phyloP scores from a whole-genome alignment of 2,888 invertebrate species.

The Plemyria rubiginata region DNA sequence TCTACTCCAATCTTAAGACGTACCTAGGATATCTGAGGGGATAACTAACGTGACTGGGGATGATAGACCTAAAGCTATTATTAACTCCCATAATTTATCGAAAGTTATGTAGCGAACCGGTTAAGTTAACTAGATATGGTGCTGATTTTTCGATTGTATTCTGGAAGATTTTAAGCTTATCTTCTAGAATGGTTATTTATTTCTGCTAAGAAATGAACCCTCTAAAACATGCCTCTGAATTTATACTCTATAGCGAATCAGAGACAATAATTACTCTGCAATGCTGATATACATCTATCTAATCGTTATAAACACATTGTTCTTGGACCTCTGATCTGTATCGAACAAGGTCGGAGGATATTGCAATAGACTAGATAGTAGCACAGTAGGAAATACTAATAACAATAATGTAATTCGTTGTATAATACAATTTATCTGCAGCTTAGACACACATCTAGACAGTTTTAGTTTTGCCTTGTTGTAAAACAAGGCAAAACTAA shows the following conservation, averaged over 20 bases:
- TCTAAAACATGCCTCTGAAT: background rate
- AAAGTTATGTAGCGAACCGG: no score
- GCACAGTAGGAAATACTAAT: constrained; percentile 10
- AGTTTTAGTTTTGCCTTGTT: no score
- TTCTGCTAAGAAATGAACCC: background rate
- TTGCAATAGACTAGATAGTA: constrained; percentile 15
- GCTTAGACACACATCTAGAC: background rate
- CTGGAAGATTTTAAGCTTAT: no score
- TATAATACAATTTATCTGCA: background rate
- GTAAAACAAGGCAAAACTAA: no score
- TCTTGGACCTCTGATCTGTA: constrained; percentile 33
- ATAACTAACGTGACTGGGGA: no score
- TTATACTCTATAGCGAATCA: constrained; percentile 23
- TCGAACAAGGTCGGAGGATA: constrained; percentile 32
- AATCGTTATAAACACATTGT: constrained; percentile 36
- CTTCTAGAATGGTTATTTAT: no score
- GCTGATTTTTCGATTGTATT: no score
- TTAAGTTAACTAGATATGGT: no score
- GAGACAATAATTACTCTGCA: constrained; percentile 29
- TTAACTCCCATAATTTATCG: no score
- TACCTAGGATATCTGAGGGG: no score
- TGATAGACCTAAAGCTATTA: no score
- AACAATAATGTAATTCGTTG: constrained; percentile 5
- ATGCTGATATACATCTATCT: constrained; percentile 32
- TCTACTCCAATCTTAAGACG: no score